phyloP scores from a whole-genome alignment of 2,113 vertebrate genomes.

The Dipodomys stephensi region DNA sequence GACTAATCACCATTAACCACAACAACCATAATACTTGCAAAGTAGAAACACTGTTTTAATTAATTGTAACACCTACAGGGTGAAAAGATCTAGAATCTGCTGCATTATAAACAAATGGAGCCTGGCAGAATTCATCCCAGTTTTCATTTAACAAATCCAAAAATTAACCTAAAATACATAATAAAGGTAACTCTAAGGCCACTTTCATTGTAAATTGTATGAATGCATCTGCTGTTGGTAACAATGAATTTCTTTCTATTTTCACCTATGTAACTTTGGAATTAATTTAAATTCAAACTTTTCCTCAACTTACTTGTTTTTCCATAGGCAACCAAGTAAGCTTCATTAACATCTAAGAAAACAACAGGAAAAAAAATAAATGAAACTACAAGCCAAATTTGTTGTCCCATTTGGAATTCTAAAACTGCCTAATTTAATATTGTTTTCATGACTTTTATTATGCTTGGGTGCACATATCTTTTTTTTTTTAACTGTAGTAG shows the following conservation, averaged over 20 bases:
- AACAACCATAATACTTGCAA: slow-evolving; percentile 82
- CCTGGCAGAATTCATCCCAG: background rate
- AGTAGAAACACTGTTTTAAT: slow-evolving; percentile 84
- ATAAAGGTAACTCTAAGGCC: background rate
- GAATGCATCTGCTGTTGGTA: background rate
- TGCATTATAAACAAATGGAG: background rate
- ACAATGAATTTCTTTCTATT: background rate
- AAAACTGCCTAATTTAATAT: background rate
- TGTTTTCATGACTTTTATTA: background rate
- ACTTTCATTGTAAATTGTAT: background rate
- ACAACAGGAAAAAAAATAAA: background rate
- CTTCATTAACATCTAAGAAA: slow-evolving; percentile 59
- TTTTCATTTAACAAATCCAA: slow-evolving; percentile 59
- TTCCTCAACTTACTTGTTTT: slow-evolving; percentile 30
- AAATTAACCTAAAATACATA: slow-evolving; percentile 52
- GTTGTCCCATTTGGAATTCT: background rate
- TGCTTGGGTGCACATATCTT: background rate
- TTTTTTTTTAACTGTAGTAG: background rate
- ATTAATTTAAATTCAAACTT: slow-evolving; percentile 27
- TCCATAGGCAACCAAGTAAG: background rate
- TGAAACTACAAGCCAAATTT: slow-evolving; percentile 33
- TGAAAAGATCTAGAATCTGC: slow-evolving; percentile 71
- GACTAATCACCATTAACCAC: slow-evolving; percentile 83
- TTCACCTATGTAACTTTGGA: background rate
- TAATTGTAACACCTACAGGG: slow-evolving; percentile 84